Percentiles rank a stretch among this genome's conserved stretches.
phyloP scores from a whole-genome alignment of 2,888 invertebrate genomes.

The Anorthoa munda region DNA sequence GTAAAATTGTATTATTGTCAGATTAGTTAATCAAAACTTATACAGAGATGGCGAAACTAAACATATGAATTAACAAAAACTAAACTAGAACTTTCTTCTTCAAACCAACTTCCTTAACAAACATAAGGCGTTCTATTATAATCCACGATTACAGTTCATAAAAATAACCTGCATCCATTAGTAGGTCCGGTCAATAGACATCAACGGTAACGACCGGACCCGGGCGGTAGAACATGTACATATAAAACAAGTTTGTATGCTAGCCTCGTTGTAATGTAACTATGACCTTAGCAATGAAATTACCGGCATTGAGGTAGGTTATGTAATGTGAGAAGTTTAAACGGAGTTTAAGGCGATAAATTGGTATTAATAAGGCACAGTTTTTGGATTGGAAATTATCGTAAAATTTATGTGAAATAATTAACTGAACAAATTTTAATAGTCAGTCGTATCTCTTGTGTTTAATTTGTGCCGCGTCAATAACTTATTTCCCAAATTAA shows the following conservation, averaged over 20 bases:
- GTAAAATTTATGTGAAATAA: background rate
- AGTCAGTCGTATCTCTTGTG: too few species aligned
- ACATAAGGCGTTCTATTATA: too few species aligned
- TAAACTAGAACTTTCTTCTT: slow-evolving; percentile 12
- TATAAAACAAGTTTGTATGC: slow-evolving; percentile 54
- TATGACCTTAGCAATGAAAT: slow-evolving; percentile 47
- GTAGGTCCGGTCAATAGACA: slow-evolving; percentile 29
- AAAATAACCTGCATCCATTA: slow-evolving; percentile 3
- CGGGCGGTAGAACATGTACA: background rate
- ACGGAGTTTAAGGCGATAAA: background rate
- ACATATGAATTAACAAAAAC: too few species aligned
- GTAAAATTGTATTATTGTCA: too few species aligned
- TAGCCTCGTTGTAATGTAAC: slow-evolving; percentile 1
- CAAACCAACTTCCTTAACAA: background rate
- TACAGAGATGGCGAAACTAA: background rate
- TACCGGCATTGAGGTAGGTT: slow-evolving; percentile 64
- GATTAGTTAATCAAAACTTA: background rate
- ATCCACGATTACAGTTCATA: slow-evolving; percentile 23
- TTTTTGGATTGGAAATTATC: background rate
- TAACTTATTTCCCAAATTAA: too few species aligned
- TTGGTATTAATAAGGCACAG: background rate
- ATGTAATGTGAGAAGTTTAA: slow-evolving; percentile 34
- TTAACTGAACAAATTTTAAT: too few species aligned
- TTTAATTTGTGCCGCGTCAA: too few species aligned
- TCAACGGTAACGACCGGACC: slow-evolving; percentile 1